These are phyloP conservation scores for Saccostrea cuccullata DNA, from an alignment of 1,140 invertebrate genomes.

Conservation along the genomic window DNA sequence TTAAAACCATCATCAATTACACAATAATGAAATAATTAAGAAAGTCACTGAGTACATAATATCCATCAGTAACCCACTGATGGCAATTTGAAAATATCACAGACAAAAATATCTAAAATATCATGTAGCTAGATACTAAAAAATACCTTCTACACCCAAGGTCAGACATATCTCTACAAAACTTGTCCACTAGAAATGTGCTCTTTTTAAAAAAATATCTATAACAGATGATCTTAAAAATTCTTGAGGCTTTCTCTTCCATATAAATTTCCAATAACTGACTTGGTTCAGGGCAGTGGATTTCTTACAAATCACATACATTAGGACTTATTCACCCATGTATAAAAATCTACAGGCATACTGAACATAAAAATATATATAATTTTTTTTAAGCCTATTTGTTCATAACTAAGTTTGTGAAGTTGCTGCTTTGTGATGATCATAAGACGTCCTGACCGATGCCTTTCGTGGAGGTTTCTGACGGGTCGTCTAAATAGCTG, in stretches of 20 bases:
- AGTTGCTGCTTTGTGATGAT: slow-evolving; percentile 34
- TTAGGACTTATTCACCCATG: neutral
- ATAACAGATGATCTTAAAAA: neutral
- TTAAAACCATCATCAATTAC: neutral
- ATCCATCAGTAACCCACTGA: slow-evolving; percentile 6
- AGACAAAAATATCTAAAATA: slow-evolving; percentile 25
- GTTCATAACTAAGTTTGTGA: slow-evolving; percentile 6
- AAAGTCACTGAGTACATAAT: neutral
- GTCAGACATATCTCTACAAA: neutral
- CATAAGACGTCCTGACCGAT: slow-evolving; percentile 59
- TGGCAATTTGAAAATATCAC: slow-evolving; percentile 11
- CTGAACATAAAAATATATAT: slow-evolving; percentile 9
- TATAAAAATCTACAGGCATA: slow-evolving; percentile 17
- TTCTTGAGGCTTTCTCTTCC: neutral
- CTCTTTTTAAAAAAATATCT: neutral
- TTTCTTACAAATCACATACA: neutral
- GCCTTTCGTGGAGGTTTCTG: slow-evolving; percentile 57
- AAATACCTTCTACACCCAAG: slow-evolving; percentile 15
- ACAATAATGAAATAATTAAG: neutral
- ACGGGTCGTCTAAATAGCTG: slow-evolving; percentile 57
- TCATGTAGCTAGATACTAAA: slow-evolving; percentile 16
- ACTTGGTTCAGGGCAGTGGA: slow-evolving; percentile 4
- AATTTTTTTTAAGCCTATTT: neutral
- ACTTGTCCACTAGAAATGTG: neutral
- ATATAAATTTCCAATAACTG: neutral